These are phyloP conservation scores for Cetoscarus ocellatus DNA, from an alignment of 2,797 vertebrate genomes.

Conservation along the genomic window DNA sequence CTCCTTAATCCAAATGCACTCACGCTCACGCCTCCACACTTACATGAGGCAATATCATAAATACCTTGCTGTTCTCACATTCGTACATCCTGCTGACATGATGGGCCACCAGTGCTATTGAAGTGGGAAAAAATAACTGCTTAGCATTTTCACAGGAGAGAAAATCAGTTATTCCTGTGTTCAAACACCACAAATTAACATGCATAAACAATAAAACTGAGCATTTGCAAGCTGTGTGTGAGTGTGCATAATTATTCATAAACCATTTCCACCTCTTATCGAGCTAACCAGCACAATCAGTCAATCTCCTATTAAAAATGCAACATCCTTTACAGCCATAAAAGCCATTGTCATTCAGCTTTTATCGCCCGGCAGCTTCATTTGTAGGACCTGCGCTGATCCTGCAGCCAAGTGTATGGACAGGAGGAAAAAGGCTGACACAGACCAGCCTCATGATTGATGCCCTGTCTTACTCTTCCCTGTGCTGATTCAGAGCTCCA, in stretches of 20 bases:
- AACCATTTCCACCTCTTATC: constrained; percentile 31
- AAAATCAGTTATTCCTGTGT: constrained; percentile 37
- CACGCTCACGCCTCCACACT: constrained; percentile 9
- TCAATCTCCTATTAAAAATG: constrained; percentile 28
- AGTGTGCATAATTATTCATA: constrained; percentile 6
- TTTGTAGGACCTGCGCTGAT: constrained; percentile 61
- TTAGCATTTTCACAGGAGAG: constrained; percentile 30
- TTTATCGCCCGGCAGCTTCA: constrained; percentile 54
- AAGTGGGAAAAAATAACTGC: not conserved
- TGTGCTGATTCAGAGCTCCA: constrained; percentile 66
- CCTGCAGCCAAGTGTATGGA: constrained; percentile 45
- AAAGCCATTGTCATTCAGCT: constrained; percentile 46
- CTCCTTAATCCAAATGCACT: constrained; percentile 50
- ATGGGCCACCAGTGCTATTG: constrained; percentile 12
- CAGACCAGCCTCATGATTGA: constrained; percentile 63
- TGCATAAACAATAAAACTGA: constrained; percentile 30
- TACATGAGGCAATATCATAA: constrained; percentile 45
- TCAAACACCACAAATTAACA: constrained; percentile 37
- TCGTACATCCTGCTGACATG: constrained; percentile 45
- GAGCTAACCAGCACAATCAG: constrained; percentile 25
- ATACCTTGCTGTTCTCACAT: constrained; percentile 14
- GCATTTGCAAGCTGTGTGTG: not conserved
- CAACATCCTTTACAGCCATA: constrained; percentile 26
- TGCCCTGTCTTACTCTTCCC: constrained; percentile 58
- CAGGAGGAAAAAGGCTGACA: constrained; percentile 63